Evolutionary conservation across 2,888 invertebrate species (phyloP).

Genomic region (Cephalotes varians): DNA sequence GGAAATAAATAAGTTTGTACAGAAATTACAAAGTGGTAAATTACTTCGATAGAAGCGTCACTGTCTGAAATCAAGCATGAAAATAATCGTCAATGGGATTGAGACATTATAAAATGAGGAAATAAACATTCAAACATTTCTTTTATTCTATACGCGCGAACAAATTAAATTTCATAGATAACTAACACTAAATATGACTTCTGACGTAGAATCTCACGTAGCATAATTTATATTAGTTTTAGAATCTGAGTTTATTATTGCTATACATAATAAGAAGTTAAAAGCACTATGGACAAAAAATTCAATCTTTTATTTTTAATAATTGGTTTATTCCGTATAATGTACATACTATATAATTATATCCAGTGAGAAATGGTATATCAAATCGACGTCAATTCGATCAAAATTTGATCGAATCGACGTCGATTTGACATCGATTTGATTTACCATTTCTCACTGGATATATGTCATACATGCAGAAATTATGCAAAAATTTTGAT

Average conservation of each 20-base stretch:
- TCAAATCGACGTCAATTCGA: no score
- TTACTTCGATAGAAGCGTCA: not conserved
- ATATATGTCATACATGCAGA: not conserved
- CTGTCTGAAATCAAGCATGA: not conserved
- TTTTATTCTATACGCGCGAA: not conserved
- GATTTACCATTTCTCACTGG: no score
- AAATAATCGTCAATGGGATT: not conserved
- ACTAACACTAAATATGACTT: not conserved
- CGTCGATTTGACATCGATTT: no score
- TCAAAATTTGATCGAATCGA: no score
- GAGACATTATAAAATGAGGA: not conserved
- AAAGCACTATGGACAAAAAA: not conserved
- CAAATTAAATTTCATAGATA: not conserved
- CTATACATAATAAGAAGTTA: not conserved
- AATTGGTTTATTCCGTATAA: not conserved
- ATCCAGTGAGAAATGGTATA: no score
- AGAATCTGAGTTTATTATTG: conserved; percentile 7
- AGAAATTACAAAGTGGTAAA: not conserved
- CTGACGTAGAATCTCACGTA: not conserved
- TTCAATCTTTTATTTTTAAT: not conserved
- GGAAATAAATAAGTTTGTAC: not conserved
- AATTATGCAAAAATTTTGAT: not conserved
- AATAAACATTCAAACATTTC: not conserved
- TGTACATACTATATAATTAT: no score
- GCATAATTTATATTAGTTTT: not conserved